Base-by-base conservation (phyloP, 2,113 vertebrate species). In the Neomonachus schauinslandi region DNA sequence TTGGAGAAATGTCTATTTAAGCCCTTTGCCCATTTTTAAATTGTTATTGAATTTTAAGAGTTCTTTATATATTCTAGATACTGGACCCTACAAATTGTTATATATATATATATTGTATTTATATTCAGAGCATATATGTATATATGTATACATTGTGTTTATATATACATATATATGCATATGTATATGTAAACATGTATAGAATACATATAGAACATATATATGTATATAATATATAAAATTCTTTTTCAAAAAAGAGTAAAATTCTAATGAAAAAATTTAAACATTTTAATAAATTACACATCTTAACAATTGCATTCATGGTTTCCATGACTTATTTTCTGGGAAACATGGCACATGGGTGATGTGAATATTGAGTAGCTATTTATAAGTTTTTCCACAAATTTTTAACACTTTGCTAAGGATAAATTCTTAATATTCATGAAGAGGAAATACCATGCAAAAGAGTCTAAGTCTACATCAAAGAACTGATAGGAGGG, bases 381-480 rank as follows among this genome's bases (percentile, higher is more conserved):
- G 51, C 31, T 92, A 51, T 89, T 87, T 84, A 49, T 39, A 92
- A 83, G 13, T 7, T 71, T 95, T 86, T 65, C 36, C 79, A 85
- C 51, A 86, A 71, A n/a, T 57, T 87, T 92, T 82, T 87, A 95
- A 59, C 18, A 83, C 15, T 96, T 92, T 65, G 49, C 46, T 84
- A 53, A 71, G 42, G 53, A 79, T 71, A 80, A 87, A 76, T 88
- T 85, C 13, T 12, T 76, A 76, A 19, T 76, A 96, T 72, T 83
- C 86, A 26, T 74, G 79, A 74, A 89, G 18, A 90, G 19, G 36
- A 69, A 96, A 71, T 61, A n/a, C n/a, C 36, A 76, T 1, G 10
- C 3, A 77, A 72, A 94, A 91, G 28, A 65, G 31, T 89, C 39
- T 88, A 72, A 71, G 85, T 51, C 42, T 90, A 55, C 0, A 8